These are phyloP conservation scores for Meliscaeva auricollis DNA, from an alignment of 2,888 invertebrate species.

Conservation along the genomic window DNA sequence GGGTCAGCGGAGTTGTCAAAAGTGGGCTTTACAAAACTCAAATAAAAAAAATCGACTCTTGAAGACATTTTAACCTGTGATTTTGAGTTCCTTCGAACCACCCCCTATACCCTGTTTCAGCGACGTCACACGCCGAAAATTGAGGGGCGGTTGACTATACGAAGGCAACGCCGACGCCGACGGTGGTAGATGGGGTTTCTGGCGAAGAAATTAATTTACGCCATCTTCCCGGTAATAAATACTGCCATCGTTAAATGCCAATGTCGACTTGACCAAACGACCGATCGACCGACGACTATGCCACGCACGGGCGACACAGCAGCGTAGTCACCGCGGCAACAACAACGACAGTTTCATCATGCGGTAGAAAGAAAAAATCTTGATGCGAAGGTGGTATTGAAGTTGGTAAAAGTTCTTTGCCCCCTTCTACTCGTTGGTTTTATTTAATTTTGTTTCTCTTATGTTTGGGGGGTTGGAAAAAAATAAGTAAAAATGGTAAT, in stretches of 20 bases:
- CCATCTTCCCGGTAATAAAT: constrained; percentile 76
- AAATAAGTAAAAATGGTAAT: constrained; percentile 73
- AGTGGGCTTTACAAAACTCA: constrained; percentile 1
- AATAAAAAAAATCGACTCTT: constrained; percentile 56
- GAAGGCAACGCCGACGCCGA: too few species aligned
- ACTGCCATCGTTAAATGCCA: constrained; percentile 74
- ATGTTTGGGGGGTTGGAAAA: constrained; percentile 30
- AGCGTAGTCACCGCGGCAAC: constrained; percentile 31
- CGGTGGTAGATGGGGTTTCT: constrained; percentile 16
- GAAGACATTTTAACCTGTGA: constrained; percentile 63
- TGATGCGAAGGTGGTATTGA: constrained; percentile 24
- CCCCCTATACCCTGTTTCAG: background rate
- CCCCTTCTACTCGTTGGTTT: constrained; percentile 30
- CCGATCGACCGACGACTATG: constrained; percentile 13
- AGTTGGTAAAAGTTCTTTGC: constrained; percentile 39
- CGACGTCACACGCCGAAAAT: constrained; percentile 63
- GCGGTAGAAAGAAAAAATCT: constrained; percentile 14
- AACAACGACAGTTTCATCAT: constrained; percentile 58
- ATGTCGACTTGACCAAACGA: constrained; percentile 68
- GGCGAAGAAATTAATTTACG: constrained; percentile 74
- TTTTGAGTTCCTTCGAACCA: constrained; percentile 54
- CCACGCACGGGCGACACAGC: background rate
- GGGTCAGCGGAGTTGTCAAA: constrained; percentile 26
- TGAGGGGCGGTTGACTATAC: constrained; percentile 40
- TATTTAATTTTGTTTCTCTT: constrained; percentile 9